A percentile compares a stretch with the other conserved stretches of the same genome.
Conservation (phyloP, 2,113 vertebrate species). For the Dromas ardeola region DNA sequence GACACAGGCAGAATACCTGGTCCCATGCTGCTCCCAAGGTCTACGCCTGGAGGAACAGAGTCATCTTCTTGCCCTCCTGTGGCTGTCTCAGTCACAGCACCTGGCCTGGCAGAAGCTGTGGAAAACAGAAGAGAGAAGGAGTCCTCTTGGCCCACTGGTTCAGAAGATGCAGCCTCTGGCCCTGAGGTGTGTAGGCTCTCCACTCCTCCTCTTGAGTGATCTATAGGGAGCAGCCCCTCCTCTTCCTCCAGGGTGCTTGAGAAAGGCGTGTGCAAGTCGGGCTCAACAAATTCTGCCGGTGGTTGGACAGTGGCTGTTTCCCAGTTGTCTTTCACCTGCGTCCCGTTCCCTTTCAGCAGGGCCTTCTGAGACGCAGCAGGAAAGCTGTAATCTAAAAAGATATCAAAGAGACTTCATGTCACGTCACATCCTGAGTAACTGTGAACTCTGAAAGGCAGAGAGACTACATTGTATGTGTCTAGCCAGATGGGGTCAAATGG, state of each 20-base stretch:
- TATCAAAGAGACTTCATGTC: not conserved
- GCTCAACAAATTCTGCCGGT: constrained; percentile 53
- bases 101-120: not conserved
- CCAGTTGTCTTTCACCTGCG: constrained; percentile 40
- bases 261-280: constrained; percentile 54
- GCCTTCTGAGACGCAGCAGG: constrained; percentile 73
- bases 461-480: not conserved
- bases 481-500: not conserved
- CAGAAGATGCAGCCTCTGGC: not conserved
- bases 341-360: constrained; percentile 32
- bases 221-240: constrained; percentile 77
- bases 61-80: constrained; percentile 59
- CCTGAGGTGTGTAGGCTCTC: not conserved
- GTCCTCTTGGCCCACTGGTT: constrained; percentile 28
- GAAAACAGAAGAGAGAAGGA: constrained; percentile 30
- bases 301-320: constrained; percentile 47
- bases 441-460: not conserved
- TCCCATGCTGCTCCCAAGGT: constrained; percentile 73
- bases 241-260: constrained; percentile 65
- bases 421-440: not conserved
- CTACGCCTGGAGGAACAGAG: constrained; percentile 56
- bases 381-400: constrained; percentile 76
- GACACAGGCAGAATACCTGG: constrained; percentile 45
- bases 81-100: not conserved
- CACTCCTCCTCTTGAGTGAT: constrained; percentile 50